phyloP scores from a whole-genome alignment of 1,140 invertebrate genomes.

The Coboldia fuscipes region DNA sequence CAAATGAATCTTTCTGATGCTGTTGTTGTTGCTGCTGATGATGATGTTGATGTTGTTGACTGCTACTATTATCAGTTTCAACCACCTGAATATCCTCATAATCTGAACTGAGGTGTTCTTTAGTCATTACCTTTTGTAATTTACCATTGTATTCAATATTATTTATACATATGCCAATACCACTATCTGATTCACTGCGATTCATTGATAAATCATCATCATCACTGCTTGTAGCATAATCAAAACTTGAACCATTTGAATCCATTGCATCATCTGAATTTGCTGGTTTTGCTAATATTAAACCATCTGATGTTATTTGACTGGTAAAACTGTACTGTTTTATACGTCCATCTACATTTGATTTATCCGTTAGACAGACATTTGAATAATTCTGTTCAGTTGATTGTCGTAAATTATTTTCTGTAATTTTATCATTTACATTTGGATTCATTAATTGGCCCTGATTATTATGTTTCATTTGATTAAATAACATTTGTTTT shows the following conservation, averaged over 20 bases:
- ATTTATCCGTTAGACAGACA: too few relatives aligned
- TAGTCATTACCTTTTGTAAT: constrained; percentile 8
- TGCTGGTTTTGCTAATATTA: constrained; percentile 20
- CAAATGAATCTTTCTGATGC: constrained; percentile 21
- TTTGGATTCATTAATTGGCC: too few relatives aligned
- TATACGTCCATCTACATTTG: not conserved
- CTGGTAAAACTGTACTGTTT: constrained; percentile 20
- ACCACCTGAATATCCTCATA: constrained; percentile 20
- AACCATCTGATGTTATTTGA: constrained; percentile 20
- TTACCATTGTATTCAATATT: constrained; percentile 13
- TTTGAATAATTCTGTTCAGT: too few relatives aligned
- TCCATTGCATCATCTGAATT: constrained; percentile 19
- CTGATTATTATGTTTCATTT: too few relatives aligned
- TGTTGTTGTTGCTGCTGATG: constrained; percentile 7
- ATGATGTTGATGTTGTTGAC: constrained; percentile 5
- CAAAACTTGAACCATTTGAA: constrained; percentile 20
- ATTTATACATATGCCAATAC: constrained; percentile 18
- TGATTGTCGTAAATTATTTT: too few relatives aligned
- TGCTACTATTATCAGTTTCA: constrained; percentile 13
- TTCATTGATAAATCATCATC: constrained; percentile 19
- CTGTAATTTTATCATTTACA: too few relatives aligned
- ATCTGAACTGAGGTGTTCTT: constrained; percentile 19
- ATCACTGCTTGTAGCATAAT: constrained; percentile 16
- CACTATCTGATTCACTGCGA: constrained; percentile 21
- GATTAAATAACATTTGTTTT: too few relatives aligned